A percentile compares a stretch with the other conserved stretches of the same genome.
Evolutionary conservation across 1,140 invertebrate genomes (phyloP).

Genomic region (Lepidurus couesii): DNA sequence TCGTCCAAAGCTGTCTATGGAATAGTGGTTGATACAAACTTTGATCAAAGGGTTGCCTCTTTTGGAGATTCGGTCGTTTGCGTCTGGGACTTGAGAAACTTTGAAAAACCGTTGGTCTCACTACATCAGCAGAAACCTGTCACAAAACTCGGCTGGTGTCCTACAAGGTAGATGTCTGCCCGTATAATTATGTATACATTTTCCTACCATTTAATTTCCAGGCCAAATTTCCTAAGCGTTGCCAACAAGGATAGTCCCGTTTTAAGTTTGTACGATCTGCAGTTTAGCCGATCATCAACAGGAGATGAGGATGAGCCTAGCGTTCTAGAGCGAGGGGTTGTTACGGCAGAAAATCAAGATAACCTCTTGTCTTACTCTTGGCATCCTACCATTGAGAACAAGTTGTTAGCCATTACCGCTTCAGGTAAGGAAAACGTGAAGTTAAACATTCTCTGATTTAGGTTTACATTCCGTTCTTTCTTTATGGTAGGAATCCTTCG

Average conservation of each 20-base stretch:
- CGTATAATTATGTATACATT: background rate
- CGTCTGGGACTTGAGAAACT: conserved; percentile 81
- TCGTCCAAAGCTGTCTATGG: conserved; percentile 77
- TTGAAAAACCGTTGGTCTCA: conserved; percentile 74
- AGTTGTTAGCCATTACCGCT: conserved; percentile 61
- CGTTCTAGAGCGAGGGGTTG: conserved; percentile 61
- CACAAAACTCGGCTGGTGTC: conserved; percentile 76
- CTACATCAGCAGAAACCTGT: conserved; percentile 64
- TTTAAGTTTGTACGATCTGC: conserved; percentile 72
- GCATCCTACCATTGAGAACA: conserved; percentile 71
- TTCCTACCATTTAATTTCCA: conserved; percentile 42
- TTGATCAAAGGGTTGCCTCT: conserved; percentile 71
- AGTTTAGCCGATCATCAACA: conserved; percentile 58
- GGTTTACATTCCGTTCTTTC: background rate
- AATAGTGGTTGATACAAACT: conserved; percentile 67
- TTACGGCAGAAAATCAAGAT: conserved; percentile 24
- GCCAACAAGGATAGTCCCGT: conserved; percentile 62
- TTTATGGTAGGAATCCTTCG: conserved; percentile 44
- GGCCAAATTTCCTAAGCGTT: conserved; percentile 66
- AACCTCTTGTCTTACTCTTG: conserved; percentile 67
- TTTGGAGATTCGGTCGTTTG: conserved; percentile 71
- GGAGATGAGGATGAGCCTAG: conserved; percentile 66
- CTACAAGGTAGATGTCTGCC: conserved; percentile 59
- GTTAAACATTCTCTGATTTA: too few species aligned
- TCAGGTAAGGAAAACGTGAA: conserved; percentile 46